Evolutionary conservation across 2,888 invertebrate genomes (phyloP).

Genomic region (Chrysolina haemoptera): DNA sequence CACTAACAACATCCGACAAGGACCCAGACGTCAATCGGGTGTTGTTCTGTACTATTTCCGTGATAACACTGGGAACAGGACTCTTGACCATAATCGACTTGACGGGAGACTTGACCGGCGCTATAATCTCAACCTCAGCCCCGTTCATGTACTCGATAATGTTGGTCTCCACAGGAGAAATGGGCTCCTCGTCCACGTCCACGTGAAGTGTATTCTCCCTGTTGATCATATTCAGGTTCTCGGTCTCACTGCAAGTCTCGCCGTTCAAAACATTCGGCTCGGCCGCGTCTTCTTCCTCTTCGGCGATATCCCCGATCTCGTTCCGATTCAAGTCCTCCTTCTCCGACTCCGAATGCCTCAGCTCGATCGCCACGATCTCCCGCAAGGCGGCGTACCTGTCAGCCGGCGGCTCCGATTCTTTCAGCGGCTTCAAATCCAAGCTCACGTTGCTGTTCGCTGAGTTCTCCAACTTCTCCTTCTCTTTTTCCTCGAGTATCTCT

Average conservation of each 20-base stretch:
- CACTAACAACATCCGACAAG: slow-evolving; percentile 76
- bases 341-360: slow-evolving; percentile 67
- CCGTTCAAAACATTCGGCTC: slow-evolving; percentile 45
- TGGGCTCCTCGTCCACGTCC: slow-evolving; percentile 49
- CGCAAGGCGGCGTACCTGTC: slow-evolving; percentile 81
- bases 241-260: slow-evolving; percentile 48
- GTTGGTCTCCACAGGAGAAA: slow-evolving; percentile 43
- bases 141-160: slow-evolving; percentile 51
- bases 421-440: slow-evolving; percentile 49
- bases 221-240: slow-evolving; percentile 51
- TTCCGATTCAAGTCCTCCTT: slow-evolving; percentile 70
- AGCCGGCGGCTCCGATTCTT: slow-evolving; percentile 34
- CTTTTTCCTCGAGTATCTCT: slow-evolving; percentile 59
- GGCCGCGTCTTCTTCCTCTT: slow-evolving; percentile 54
- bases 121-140: slow-evolving; percentile 40
- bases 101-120: slow-evolving; percentile 56
- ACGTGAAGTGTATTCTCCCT: slow-evolving; percentile 42
- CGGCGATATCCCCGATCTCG: slow-evolving; percentile 69
- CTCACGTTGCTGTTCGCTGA: slow-evolving; percentile 48
- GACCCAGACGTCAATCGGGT: slow-evolving; percentile 74
- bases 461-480: slow-evolving; percentile 51
- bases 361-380: slow-evolving; percentile 78
- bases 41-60: slow-evolving; percentile 64
- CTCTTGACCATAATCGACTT: slow-evolving; percentile 62
- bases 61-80: slow-evolving; percentile 68